These are phyloP conservation scores for Gavia stellata DNA, from an alignment of 2,113 vertebrate species.

Conservation along the genomic window DNA sequence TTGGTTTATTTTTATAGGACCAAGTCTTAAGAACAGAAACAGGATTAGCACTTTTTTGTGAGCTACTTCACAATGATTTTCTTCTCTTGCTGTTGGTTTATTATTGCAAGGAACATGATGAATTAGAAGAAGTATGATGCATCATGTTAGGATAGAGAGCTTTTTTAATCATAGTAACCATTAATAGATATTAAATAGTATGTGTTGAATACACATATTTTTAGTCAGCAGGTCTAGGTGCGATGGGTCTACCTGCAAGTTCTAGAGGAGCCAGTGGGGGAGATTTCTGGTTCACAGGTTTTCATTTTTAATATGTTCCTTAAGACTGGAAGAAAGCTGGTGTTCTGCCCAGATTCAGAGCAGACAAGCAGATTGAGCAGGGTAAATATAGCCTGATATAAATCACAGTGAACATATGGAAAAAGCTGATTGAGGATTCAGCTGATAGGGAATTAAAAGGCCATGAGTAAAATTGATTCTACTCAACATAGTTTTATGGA, in stretches of 20 bases:
- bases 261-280: background rate
- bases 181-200: background rate
- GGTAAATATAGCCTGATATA: conserved; percentile 56
- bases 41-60: background rate
- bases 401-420: conserved; percentile 55
- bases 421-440: conserved; percentile 46
- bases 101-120: background rate
- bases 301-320: background rate
- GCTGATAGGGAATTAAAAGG: conserved; percentile 46
- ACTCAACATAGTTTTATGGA: background rate
- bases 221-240: background rate
- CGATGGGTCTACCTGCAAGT: background rate
- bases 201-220: background rate
- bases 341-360: conserved; percentile 44
- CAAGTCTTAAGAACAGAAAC: background rate
- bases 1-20: background rate
- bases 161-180: background rate
- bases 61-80: background rate
- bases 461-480: conserved; percentile 25
- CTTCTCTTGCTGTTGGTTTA: background rate
- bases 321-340: background rate
- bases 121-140: background rate
- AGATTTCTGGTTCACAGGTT: background rate
- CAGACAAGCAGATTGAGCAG: conserved; percentile 40
- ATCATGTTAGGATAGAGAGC: background rate